Evolutionary conservation across 2,888 invertebrate genomes (phyloP).

Genomic region (Aromia moschata): DNA sequence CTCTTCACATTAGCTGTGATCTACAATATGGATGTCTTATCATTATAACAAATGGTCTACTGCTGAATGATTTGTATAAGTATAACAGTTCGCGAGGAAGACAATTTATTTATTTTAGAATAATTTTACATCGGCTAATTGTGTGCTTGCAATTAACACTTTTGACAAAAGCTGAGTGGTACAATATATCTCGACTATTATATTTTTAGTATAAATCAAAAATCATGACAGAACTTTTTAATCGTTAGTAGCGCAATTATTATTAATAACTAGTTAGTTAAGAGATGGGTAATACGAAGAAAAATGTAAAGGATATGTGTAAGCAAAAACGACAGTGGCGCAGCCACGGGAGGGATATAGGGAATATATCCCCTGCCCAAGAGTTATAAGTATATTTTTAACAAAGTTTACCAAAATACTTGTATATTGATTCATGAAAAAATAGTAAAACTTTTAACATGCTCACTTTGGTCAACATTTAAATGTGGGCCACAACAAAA

Average conservation of each 20-base stretch:
- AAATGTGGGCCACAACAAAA: too few relatives aligned
- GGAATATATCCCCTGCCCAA: too few relatives aligned
- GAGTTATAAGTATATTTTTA: too few relatives aligned
- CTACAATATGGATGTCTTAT: conserved; percentile 57
- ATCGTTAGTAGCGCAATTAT: conserved; percentile 43
- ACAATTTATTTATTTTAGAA: conserved; percentile 34
- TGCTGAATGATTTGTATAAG: conserved; percentile 28
- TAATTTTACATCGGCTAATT: conserved; percentile 36
- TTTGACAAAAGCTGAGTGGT: conserved; percentile 26
- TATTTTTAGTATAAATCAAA: conserved; percentile 33
- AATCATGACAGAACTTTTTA: conserved; percentile 30
- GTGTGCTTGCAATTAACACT: conserved; percentile 45
- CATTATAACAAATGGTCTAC: conserved; percentile 46
- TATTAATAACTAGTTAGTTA: conserved; percentile 41
- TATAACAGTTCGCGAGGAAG: conserved; percentile 22
- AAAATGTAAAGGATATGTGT: conserved; percentile 15
- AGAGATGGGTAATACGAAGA: conserved; percentile 6
- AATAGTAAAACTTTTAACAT: too few relatives aligned
- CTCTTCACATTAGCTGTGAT: conserved; percentile 63
- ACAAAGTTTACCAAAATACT: too few relatives aligned
- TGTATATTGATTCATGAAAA: too few relatives aligned
- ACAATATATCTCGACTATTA: conserved; percentile 23
- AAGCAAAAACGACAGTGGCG: conserved; percentile 18
- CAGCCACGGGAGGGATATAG: too few relatives aligned
- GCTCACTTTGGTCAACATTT: too few relatives aligned